Evolutionary conservation across 2,888 invertebrate genomes (phyloP).

Genomic region (Idaea aversata): DNA sequence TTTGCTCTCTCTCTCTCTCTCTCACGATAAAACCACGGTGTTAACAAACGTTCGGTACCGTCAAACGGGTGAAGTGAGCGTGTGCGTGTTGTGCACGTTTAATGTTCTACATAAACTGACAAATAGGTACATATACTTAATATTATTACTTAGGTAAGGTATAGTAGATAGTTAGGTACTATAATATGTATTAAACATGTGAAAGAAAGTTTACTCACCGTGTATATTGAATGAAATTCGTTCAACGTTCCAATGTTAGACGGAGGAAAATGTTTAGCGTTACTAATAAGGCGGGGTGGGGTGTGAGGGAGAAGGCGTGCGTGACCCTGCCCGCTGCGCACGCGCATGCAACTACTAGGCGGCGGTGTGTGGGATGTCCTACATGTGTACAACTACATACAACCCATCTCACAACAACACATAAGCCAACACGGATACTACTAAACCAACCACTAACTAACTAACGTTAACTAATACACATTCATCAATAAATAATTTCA

Average conservation of each 20-base stretch:
- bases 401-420: too few species aligned
- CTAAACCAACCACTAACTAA: slow-evolving; percentile 47
- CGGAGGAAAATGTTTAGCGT: slow-evolving; percentile 28
- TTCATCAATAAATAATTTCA: slow-evolving; percentile 34
- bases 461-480: slow-evolving; percentile 49
- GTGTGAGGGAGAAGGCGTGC: slow-evolving; percentile 32
- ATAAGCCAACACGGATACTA: slow-evolving; percentile 10
- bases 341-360: slow-evolving; percentile 15
- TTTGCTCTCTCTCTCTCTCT: slow-evolving; percentile 15
- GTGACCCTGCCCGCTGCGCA: not conserved
- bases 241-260: slow-evolving; percentile 54
- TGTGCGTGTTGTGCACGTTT: slow-evolving; percentile 51
- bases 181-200: slow-evolving; percentile 8
- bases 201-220: slow-evolving; percentile 60
- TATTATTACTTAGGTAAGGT: slow-evolving; percentile 24
- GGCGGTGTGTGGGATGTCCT: too few species aligned
- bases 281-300: slow-evolving; percentile 43
- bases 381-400: slow-evolving; percentile 12
- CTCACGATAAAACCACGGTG: slow-evolving; percentile 36
- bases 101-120: slow-evolving; percentile 41
- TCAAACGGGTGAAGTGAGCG: slow-evolving; percentile 47
- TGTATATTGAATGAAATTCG: slow-evolving; percentile 36
- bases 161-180: too few species aligned
- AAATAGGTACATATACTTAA: slow-evolving; percentile 45
- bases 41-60: slow-evolving; percentile 39